Conservation (phyloP, 1,140 invertebrate species). For the Forficula auricularia region DNA sequence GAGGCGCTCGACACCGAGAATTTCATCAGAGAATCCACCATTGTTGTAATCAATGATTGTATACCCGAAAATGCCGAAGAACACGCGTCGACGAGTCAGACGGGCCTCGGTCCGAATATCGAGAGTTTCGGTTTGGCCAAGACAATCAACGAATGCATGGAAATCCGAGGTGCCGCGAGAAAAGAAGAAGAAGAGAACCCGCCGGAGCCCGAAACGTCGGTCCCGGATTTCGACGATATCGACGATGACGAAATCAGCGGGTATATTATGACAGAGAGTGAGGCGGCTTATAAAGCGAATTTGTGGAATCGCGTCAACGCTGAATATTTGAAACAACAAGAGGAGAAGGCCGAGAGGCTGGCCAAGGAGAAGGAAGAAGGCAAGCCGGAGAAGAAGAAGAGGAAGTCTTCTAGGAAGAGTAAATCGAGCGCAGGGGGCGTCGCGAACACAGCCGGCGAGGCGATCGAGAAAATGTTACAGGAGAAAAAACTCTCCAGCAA, state of each 20-base stretch:
- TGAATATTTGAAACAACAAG: constrained; percentile 62
- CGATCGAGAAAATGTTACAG: constrained; percentile 84
- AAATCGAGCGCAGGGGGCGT: constrained; percentile 5
- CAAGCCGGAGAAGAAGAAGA: constrained; percentile 59
- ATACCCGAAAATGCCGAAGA: constrained; percentile 15
- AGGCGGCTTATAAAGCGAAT: constrained; percentile 56
- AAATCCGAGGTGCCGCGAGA: constrained; percentile 11
- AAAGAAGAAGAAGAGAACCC: too few species aligned
- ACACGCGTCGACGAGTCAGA: not conserved
- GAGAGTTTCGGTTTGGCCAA: too few species aligned
- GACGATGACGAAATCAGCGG: constrained; percentile 77
- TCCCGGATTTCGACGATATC: constrained; percentile 48
- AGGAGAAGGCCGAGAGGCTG: constrained; percentile 63
- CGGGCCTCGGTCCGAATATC: too few species aligned
- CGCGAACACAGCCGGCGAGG: constrained; percentile 43
- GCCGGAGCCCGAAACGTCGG: not conserved
- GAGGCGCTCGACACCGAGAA: constrained; percentile 30
- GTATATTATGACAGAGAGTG: constrained; percentile 68
- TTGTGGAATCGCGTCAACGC: constrained; percentile 75
- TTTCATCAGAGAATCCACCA: constrained; percentile 38
- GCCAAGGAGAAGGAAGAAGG: constrained; percentile 58
- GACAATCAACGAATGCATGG: constrained; percentile 27
- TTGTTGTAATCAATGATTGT: constrained; percentile 31
- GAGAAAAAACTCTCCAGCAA: constrained; percentile 91
- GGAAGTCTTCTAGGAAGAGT: constrained; percentile 25